These are phyloP conservation scores for Icerya purchasi DNA, from an alignment of 2,888 invertebrate species.

Conservation along the genomic window DNA sequence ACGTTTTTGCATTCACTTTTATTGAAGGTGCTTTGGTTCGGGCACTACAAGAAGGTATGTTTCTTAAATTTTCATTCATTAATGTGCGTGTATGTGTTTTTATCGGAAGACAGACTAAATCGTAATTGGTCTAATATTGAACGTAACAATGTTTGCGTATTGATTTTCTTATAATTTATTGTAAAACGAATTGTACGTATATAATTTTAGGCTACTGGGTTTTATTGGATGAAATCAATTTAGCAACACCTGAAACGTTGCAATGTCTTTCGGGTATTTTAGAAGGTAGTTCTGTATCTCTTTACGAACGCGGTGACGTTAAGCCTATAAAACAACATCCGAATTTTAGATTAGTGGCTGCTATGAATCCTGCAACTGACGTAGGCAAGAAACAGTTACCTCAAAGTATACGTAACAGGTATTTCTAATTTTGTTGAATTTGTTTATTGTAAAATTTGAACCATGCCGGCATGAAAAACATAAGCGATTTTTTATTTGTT, in stretches of 20 bases:
- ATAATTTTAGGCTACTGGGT: slow-evolving; percentile 64
- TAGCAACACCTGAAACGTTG: slow-evolving; percentile 87
- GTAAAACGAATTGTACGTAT: slow-evolving; percentile 7
- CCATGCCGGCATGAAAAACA: too few relatives aligned
- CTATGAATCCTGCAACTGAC: slow-evolving; percentile 99
- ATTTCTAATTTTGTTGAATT: too few relatives aligned
- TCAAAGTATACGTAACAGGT: slow-evolving; percentile 69
- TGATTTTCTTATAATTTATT: too few relatives aligned
- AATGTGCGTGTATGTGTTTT: too few relatives aligned
- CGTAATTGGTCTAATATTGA: too few relatives aligned
- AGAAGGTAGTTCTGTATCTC: slow-evolving; percentile 57
- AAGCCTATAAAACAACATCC: slow-evolving; percentile 58
- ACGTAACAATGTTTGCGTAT: too few relatives aligned
- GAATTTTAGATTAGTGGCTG: slow-evolving; percentile 85
- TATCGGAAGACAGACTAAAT: too few relatives aligned
- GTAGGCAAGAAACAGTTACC: slow-evolving; percentile 93
- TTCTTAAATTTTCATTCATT: too few relatives aligned
- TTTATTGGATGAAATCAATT: slow-evolving; percentile 89
- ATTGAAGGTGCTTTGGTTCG: slow-evolving; percentile 82
- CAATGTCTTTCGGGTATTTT: slow-evolving; percentile 80
- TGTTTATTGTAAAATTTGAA: too few relatives aligned
- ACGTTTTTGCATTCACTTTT: slow-evolving; percentile 66
- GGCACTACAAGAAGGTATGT: slow-evolving; percentile 48
- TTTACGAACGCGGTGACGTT: slow-evolving; percentile 78
- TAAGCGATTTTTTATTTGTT: too few relatives aligned